Evolutionary conservation across 1,140 invertebrate species (phyloP), one percentile per base, ranked within the genome.

Genomic region (Drosophila equinoxialis): DNA sequence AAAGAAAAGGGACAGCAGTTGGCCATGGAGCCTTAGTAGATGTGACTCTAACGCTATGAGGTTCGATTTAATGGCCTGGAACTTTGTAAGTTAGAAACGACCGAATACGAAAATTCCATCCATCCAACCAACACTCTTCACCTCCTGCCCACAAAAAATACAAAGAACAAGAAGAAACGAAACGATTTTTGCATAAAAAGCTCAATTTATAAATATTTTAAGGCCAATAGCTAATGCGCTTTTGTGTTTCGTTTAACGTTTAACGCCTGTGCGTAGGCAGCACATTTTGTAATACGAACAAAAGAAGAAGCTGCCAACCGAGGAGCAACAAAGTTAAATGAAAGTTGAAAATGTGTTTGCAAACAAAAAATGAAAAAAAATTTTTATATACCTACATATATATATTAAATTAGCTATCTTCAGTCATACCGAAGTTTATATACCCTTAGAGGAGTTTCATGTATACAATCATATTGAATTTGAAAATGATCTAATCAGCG

Each of bases 11-110:
- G 33, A 41, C 37, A 42, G 33, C 20, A 61, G 54, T 3, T 11
- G 41, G 13, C 30, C 30, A 30, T 30, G 30, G 30, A 30, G 30
- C 30, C 30, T 30, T 30, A 11, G 45, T 8, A 23, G 8, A 14
- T 14, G n/a, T 7, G 45, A 51, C 17, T 10, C 10, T 10, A 8
- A 10, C 45, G 45, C 45, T 23, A 51, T 41, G 48, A 67, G 63
- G 72, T 79, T 85, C 81, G 70, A 74, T 81, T 84, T 81, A 77
- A 85, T 84, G 78, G 77, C 81, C 68, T 75, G 74, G 70, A 84
- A 84, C 81, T 84, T 84, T 81, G 65, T 62, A 41, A 62, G 48
- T 51, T 51, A 51, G 45, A 17, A 20, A 20, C 45, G 17, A 51
- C 23, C 45, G 45, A 51, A 51, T 51, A 51, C 45, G 20, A 51